Evolutionary conservation across 53 echinoderm and acorn worm genomes (phyloP).

Genomic region (Pentamera pediparva): DNA sequence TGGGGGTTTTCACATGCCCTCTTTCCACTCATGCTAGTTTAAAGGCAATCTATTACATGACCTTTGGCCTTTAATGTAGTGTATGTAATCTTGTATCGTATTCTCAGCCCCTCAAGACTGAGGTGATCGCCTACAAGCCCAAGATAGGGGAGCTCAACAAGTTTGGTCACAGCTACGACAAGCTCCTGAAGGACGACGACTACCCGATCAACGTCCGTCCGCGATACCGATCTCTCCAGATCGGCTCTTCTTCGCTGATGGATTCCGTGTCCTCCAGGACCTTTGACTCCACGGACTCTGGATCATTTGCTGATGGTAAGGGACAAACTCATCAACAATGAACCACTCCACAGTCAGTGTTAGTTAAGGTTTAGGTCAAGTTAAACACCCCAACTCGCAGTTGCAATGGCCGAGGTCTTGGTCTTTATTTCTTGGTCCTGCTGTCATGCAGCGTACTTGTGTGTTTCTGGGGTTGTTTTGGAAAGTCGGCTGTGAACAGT

Average conservation of each 20-base stretch:
- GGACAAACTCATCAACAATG: too few relatives aligned
- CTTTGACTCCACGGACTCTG: constrained; percentile 11
- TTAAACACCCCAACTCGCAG: too few relatives aligned
- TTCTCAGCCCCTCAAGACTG: constrained; percentile 79
- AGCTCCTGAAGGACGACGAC: constrained; percentile 75
- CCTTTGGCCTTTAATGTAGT: background rate
- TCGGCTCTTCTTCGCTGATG: constrained; percentile 48
- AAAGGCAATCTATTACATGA: background rate
- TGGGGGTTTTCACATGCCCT: too few relatives aligned
- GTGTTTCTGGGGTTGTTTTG: too few relatives aligned
- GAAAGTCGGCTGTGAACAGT: too few relatives aligned
- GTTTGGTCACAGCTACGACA: constrained; percentile 74
- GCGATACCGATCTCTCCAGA: constrained; percentile 89
- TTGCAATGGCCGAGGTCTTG: too few relatives aligned
- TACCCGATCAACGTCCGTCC: constrained; percentile 75
- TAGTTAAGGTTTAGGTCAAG: too few relatives aligned
- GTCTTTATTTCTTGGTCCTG: too few relatives aligned
- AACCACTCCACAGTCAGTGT: too few relatives aligned
- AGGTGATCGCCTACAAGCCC: constrained; percentile 90
- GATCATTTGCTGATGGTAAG: constrained; percentile 18
- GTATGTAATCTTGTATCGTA: background rate
- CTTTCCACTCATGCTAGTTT: too few relatives aligned
- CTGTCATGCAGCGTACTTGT: too few relatives aligned
- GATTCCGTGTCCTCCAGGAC: background rate
- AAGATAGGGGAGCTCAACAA: constrained; percentile 88